Conservation (phyloP, 2,113 vertebrate species). For the Vulpes lagopus region DNA sequence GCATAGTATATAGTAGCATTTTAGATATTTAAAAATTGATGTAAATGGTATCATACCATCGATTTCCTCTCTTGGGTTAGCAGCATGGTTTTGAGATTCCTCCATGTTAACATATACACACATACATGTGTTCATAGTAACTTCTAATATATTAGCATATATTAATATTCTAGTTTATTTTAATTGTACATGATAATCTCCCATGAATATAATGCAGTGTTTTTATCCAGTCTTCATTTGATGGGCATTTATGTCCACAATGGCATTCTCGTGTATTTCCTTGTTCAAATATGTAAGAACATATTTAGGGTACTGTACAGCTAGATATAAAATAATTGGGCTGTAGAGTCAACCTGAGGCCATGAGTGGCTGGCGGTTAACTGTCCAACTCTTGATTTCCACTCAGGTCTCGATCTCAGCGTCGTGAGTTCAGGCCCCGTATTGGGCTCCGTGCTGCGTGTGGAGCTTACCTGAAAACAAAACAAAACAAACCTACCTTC, state of each 20-base stretch:
- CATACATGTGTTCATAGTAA: background rate
- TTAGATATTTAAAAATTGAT: slow-evolving; percentile 17
- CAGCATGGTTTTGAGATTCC: background rate
- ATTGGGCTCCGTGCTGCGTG: background rate
- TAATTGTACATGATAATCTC: background rate
- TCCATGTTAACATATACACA: background rate
- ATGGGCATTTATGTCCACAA: background rate
- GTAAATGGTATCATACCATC: background rate
- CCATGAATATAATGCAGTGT: background rate
- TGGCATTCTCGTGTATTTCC: background rate
- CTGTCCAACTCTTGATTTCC: background rate
- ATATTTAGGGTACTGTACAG: background rate
- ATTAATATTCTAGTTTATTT: background rate
- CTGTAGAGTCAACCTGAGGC: background rate
- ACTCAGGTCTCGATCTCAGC: background rate
- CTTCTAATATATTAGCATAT: background rate
- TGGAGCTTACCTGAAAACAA: background rate
- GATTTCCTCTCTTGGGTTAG: background rate
- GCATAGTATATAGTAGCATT: background rate
- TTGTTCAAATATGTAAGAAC: background rate
- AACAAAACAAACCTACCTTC: background rate
- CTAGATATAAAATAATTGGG: background rate
- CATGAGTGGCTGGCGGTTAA: background rate
- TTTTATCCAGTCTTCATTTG: background rate
- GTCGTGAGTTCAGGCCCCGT: too few relatives aligned